Conservation (phyloP, 2,113 vertebrate genomes). For the Lipophrys pholis region DNA sequence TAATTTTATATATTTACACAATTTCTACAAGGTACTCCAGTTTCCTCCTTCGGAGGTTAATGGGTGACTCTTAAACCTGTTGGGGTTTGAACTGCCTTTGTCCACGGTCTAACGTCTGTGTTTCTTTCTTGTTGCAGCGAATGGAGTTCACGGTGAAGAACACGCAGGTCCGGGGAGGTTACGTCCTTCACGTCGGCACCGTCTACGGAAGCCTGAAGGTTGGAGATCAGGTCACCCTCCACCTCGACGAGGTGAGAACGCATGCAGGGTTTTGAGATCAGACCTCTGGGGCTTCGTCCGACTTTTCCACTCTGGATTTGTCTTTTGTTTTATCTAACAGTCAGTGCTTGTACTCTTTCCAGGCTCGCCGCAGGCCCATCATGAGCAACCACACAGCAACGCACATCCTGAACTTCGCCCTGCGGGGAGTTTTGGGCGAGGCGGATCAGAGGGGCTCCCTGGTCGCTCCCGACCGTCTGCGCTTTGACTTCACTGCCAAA, state of each 20-base stretch:
- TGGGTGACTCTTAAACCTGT: no score
- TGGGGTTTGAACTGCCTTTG: no score
- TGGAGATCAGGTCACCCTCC: slow-evolving; percentile 89
- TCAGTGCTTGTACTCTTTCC: neutral
- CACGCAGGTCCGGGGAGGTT: slow-evolving; percentile 93
- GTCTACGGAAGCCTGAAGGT: slow-evolving; percentile 91
- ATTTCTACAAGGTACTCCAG: no score
- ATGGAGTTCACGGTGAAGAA: slow-evolving; percentile 98
- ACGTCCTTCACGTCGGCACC: slow-evolving; percentile 91
- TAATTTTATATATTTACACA: no score
- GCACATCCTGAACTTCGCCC: slow-evolving; percentile 95
- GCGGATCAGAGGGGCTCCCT: slow-evolving; percentile 96
- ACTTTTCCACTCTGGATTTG: neutral
- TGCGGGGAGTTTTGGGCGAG: slow-evolving; percentile 93
- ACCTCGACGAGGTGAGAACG: slow-evolving; percentile 91
- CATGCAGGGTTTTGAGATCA: no score
- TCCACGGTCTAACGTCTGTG: no score
- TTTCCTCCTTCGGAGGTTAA: no score
- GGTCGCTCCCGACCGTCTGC: slow-evolving; percentile 92
- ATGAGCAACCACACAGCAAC: slow-evolving; percentile 99
- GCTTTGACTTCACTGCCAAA: slow-evolving; percentile 97
- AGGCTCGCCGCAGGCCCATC: slow-evolving; percentile 90
- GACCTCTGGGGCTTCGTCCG: no score
- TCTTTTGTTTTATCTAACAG: neutral
- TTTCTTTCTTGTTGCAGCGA: slow-evolving; percentile 79